Conservation (phyloP, 2,797 vertebrate species). For the Enteromius treurensis region DNA sequence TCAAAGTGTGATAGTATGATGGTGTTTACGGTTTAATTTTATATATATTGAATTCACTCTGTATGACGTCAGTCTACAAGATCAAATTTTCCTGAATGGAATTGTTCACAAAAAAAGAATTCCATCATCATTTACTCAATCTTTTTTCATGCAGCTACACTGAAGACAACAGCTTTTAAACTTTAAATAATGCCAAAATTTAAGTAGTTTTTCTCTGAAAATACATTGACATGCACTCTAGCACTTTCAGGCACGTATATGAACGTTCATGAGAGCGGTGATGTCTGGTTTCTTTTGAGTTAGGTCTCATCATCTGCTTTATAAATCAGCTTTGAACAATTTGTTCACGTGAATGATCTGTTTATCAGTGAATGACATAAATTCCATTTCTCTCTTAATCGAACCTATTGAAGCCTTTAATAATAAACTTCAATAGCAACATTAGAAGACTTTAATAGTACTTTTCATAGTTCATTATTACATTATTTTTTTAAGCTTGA, state of each 20-base stretch:
- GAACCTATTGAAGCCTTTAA: neutral
- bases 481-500: neutral
- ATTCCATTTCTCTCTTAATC: neutral
- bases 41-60: neutral
- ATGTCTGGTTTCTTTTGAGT: neutral
- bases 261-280: neutral
- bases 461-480: neutral
- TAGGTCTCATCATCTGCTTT: neutral
- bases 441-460: neutral
- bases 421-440: too few relatives aligned
- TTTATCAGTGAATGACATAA: neutral
- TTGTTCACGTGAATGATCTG: neutral
- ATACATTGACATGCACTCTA: neutral
- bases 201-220: neutral
- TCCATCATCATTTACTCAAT: neutral
- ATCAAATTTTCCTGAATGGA: neutral
- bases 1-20: neutral
- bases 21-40: neutral
- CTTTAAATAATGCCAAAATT: neutral
- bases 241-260: neutral
- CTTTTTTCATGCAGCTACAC: neutral
- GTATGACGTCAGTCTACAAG: neutral
- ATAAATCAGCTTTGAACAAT: neutral
- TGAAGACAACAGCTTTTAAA: neutral
- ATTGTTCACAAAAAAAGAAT: neutral